phyloP scores from a whole-genome alignment of 2,797 vertebrate species.

The Cirrhinus molitorella region DNA sequence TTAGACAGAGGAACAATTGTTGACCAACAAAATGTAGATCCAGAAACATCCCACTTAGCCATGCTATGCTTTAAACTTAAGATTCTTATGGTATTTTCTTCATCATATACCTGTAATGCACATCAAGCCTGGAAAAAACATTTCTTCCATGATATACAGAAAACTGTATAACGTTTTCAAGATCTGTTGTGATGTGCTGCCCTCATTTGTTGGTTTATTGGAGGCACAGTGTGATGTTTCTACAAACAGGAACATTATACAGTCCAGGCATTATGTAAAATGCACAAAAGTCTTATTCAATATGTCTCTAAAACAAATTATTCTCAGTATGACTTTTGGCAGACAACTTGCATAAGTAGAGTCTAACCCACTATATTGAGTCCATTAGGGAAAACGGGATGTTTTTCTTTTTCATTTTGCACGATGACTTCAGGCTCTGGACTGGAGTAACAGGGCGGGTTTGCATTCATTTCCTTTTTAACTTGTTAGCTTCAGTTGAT shows the following conservation, averaged over 20 bases:
- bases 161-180: background rate
- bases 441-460: background rate
- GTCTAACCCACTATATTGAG: background rate
- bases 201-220: slow-evolving; percentile 46
- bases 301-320: background rate
- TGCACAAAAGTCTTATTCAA: background rate
- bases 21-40: background rate
- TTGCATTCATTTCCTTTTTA: slow-evolving; percentile 27
- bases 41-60: background rate
- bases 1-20: background rate
- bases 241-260: background rate
- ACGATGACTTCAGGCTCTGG: slow-evolving; percentile 23
- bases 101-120: background rate
- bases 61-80: background rate
- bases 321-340: background rate
- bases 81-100: background rate
- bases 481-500: slow-evolving; percentile 3
- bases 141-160: background rate
- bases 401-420: slow-evolving; percentile 9
- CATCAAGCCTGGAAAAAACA: background rate
- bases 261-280: background rate
- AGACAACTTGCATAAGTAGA: background rate
- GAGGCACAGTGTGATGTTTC: background rate
- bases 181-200: slow-evolving; percentile 46
- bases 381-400: background rate